A percentile compares a stretch with the other conserved stretches of the same genome.
Conservation (phyloP, 2,113 vertebrate species). For the Ochotona curzoniae region DNA sequence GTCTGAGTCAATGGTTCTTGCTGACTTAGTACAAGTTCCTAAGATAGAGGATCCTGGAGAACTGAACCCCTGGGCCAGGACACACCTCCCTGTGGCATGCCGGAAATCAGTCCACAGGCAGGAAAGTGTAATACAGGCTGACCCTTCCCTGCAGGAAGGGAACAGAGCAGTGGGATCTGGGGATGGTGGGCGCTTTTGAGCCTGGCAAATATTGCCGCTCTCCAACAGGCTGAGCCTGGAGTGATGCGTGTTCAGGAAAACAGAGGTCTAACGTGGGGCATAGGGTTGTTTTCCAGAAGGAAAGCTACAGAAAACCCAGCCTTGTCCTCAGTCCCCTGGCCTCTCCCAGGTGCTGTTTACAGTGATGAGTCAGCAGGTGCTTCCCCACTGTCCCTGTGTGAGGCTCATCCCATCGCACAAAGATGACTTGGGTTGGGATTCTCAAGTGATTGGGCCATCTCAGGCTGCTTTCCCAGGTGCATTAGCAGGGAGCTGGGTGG, state of each 20-base stretch:
- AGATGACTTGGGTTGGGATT: background rate
- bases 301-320: background rate
- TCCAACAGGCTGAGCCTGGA: background rate
- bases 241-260: background rate
- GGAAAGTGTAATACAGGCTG: too few species aligned
- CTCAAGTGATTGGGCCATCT: too few species aligned
- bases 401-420: background rate
- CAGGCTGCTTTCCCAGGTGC: too few species aligned
- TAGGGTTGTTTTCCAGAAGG: background rate
- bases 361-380: background rate
- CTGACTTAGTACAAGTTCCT: background rate
- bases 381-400: background rate
- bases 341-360: background rate
- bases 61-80: too few species aligned
- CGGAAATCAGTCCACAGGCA: too few species aligned
- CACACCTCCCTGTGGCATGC: too few species aligned
- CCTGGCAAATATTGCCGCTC: background rate
- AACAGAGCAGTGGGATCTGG: background rate
- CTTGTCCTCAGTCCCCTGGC: background rate
- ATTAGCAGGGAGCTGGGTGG: too few species aligned
- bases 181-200: background rate
- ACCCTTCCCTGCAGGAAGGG: too few species aligned
- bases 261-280: background rate
- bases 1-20: background rate
- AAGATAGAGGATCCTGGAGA: background rate